These are phyloP conservation scores for Rhyacophila evoluta DNA, from an alignment of 2,888 invertebrate genomes.

Conservation along the genomic window DNA sequence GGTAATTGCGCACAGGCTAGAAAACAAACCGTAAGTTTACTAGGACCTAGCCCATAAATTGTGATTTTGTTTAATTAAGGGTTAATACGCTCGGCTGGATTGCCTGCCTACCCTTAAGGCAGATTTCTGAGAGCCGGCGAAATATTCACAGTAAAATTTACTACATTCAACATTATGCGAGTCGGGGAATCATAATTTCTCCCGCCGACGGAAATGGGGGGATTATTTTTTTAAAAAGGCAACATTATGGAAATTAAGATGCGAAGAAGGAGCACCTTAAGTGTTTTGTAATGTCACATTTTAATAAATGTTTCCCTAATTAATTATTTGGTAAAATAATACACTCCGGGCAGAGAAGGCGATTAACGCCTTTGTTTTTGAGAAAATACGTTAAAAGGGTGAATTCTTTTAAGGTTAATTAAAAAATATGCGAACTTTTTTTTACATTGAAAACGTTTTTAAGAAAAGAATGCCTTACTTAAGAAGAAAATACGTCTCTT, in stretches of 20 bases:
- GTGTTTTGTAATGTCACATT: constrained; percentile 55
- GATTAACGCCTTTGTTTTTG: constrained; percentile 41
- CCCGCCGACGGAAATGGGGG: constrained; percentile 44
- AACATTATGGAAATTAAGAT: constrained; percentile 55
- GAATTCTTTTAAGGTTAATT: constrained; percentile 17
- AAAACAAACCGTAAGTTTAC: constrained; percentile 58
- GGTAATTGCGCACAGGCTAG: constrained; percentile 59
- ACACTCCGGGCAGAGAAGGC: constrained; percentile 37
- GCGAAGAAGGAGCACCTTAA: constrained; percentile 52
- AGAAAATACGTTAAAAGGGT: constrained; percentile 47
- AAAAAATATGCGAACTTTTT: constrained; percentile 17
- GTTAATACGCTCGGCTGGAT: constrained; percentile 60
- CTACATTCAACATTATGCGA: constrained; percentile 40
- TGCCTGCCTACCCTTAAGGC: constrained; percentile 38
- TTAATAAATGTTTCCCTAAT: constrained; percentile 53
- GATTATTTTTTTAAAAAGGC: constrained; percentile 51
- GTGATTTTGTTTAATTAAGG: constrained; percentile 70
- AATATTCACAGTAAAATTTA: constrained; percentile 50
- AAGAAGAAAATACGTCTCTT: constrained; percentile 12
- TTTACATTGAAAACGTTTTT: constrained; percentile 17
- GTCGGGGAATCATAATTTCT: constrained; percentile 51
- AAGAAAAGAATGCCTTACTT: constrained; percentile 18
- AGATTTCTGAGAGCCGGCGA: constrained; percentile 46
- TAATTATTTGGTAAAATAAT: constrained; percentile 50
- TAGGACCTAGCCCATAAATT: constrained; percentile 63